Conservation (phyloP, 2,888 invertebrate genomes). For the Synanthedon myopaeformis region DNA sequence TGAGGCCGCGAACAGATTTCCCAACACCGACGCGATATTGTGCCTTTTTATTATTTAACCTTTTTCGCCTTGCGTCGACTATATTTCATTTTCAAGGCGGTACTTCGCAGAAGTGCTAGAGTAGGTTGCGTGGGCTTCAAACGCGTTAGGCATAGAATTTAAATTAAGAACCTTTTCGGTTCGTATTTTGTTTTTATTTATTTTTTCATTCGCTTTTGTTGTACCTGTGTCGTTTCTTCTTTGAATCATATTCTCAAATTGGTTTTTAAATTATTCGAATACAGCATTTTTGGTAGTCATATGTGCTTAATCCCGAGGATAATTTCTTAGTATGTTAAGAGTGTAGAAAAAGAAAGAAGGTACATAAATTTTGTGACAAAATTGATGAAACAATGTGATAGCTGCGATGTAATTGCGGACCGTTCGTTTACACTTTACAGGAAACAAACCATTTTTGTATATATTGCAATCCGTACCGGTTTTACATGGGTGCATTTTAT, state of each 20-base stretch:
- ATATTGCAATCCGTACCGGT: no score
- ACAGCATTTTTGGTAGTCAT: no score
- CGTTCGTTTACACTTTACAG: no score
- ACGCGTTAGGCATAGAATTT: neutral
- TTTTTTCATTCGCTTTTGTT: neutral
- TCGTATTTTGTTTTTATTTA: constrained; percentile 7
- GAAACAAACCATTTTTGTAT: no score
- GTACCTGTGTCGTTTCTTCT: neutral
- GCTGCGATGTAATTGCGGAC: no score
- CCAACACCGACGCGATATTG: constrained; percentile 9
- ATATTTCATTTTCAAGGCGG: constrained; percentile 19
- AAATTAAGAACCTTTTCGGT: constrained; percentile 4
- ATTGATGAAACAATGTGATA: no score
- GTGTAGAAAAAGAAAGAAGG: neutral
- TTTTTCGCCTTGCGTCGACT: constrained; percentile 8
- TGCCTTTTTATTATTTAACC: constrained; percentile 11
- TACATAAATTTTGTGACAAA: neutral
- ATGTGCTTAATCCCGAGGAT: no score
- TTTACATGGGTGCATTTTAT: no score
- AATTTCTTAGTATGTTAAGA: neutral
- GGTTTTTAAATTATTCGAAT: no score
- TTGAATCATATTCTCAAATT: no score
- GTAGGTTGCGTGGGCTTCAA: constrained; percentile 10
- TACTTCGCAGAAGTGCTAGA: constrained; percentile 12
- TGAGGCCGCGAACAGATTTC: constrained; percentile 14